Base-by-base conservation (phyloP, 2,113 vertebrate species). In the Ageneiosus marmoratus region DNA sequence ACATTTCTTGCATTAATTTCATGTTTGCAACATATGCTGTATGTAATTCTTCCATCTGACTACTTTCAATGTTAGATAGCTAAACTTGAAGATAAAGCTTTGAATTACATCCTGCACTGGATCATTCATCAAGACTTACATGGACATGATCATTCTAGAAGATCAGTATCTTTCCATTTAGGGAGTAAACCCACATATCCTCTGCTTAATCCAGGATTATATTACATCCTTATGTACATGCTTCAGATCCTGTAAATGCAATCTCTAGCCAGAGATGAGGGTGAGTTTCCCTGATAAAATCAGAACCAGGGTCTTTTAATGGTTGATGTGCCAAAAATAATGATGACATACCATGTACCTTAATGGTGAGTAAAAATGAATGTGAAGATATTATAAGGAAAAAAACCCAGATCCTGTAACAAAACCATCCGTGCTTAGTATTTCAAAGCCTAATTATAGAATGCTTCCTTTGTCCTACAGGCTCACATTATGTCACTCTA, bases 161-260 rank as follows among this genome's bases (percentile, higher is more conserved):
- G 80, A 82, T 82, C 41, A n/a, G 46, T 63, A 75, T 82, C 81
- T 74, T 82, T 74, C 18, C 41, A 82, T 63, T 62, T 82, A 24
- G 51, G 70, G 55, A 50, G 27, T 75, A 82, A 75, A 82, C 56
- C 41, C 56, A 82, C 55, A 63, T 44, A 63, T 46, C n/a, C 69
- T 48, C n/a, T 58, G 41, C 60, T 74, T 74, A 73, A 74, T 63
- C 56, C 37, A 37, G 11, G 81, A 20, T 82, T 82, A 50, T 46
- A 80, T 56, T 73, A 75, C 55, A 75, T 16, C 37, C 67, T n/a
- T 16, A 44, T 63, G 20, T 60, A 76, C 50, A 82, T 50, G 44
- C 81, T 63, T 74, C 51, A 51, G 22, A 81, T 60, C 24, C 4
- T 82, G 24, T 50, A 62, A n/a, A 63, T 63, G 18, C 20, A 63